Evolutionary conservation across 2,888 invertebrate genomes (phyloP), one percentile per base, ranked within the genome.

Genomic region (Tenthredo notha): DNA sequence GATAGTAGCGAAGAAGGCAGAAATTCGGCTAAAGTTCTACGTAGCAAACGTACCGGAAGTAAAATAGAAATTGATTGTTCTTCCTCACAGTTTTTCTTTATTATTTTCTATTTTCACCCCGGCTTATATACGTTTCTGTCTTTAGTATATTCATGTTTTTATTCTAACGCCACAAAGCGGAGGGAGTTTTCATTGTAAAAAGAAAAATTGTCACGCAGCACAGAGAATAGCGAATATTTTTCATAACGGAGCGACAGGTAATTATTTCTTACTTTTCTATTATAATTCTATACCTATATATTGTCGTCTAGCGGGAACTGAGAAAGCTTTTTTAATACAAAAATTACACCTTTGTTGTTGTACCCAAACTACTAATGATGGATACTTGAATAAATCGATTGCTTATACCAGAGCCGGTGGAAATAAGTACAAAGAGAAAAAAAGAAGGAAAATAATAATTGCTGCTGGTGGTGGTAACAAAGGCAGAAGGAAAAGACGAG

Each of bases 31-130:
- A 18, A 82, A 82, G 61, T 65, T 61, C 65, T 21, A 65, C 80
- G 80, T 25, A 37, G 61, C 37, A 47, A 70, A 67, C 65, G 67
- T 70, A 29, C 29, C 47, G 83, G 54, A 70, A 65, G 29, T 83
- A 65, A 33, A 82, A 47, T 25, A 29, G 33, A 50, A 70, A 67
- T 83, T 83, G 29, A 70, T 83, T 83, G 67, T 58, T 58, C 15
- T 80, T 25, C 37, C 40, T 61, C 21, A 7, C 37, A 21, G 50
- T 50, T 43, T 75, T 18, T n/a, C n/a, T n/a, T n/a, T n/a, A 18
- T 29, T 43, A 12, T 15, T 29, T 50, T 40, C 40, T 72, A 43
- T 72, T 50, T 50, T 50, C 50, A 74, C 47, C 74, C 33, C 50
- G 15, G 47, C 9, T 70, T 33, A 18, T 18, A 12, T 40, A 43